A percentile compares a stretch with the other conserved stretches of the same genome.
Conservation (phyloP, 2,113 vertebrate genomes). For the Uropsilus gracilis region DNA sequence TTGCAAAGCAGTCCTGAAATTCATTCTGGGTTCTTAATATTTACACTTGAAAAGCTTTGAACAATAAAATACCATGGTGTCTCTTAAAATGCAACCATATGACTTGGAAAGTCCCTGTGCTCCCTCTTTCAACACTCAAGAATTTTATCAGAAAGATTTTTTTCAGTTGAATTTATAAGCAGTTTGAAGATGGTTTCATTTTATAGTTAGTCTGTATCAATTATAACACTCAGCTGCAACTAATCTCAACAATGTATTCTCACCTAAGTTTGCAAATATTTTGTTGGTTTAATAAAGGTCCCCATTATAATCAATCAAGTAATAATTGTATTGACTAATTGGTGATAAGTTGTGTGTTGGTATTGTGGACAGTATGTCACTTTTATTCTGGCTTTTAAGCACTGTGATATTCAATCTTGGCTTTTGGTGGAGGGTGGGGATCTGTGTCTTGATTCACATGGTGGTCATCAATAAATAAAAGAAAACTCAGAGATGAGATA, state of each 20-base stretch:
- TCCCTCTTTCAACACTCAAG: neutral
- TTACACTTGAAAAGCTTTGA: neutral
- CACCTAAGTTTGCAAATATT: neutral
- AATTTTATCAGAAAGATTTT: neutral
- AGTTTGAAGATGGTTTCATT: neutral
- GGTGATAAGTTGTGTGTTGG: neutral
- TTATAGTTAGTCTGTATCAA: neutral
- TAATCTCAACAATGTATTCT: neutral
- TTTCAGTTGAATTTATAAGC: neutral
- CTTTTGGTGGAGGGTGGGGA: neutral
- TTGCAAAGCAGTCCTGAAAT: conserved; percentile 46
- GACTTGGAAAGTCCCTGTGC: neutral
- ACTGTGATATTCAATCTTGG: neutral
- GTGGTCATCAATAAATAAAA: neutral
- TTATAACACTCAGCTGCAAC: neutral
- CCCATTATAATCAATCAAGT: neutral
- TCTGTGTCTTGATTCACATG: neutral
- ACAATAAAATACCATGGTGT: neutral
- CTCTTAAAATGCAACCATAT: neutral
- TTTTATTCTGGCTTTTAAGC: neutral
- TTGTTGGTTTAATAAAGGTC: conserved; percentile 39
- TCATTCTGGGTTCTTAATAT: conserved; percentile 4
- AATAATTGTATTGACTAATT: neutral
- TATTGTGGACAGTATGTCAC: neutral
- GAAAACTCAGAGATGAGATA: neutral